These are phyloP conservation scores for Macroglossus sobrinus DNA, from an alignment of 2,113 vertebrate genomes.

Conservation along the genomic window DNA sequence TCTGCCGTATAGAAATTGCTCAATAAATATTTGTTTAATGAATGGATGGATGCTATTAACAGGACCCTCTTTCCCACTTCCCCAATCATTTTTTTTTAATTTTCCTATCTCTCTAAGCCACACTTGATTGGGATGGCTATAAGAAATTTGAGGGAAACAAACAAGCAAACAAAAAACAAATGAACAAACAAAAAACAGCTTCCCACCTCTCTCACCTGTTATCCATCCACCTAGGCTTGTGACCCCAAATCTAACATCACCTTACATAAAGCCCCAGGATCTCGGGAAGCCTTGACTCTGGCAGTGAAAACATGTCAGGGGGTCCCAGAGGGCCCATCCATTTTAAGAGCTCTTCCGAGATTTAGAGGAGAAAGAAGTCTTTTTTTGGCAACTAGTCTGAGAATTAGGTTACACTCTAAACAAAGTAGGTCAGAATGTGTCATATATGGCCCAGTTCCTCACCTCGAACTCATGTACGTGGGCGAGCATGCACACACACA, in stretches of 20 bases:
- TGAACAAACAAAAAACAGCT: not conserved
- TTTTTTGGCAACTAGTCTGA: constrained; percentile 65
- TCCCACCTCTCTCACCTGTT: not conserved
- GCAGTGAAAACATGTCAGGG: constrained; percentile 26
- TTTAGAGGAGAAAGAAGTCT: constrained; percentile 52
- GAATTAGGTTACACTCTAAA: constrained; percentile 72
- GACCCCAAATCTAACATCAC: not conserved
- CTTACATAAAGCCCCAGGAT: not conserved
- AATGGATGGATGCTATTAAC: not conserved
- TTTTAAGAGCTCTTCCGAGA: constrained; percentile 66
- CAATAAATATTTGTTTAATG: not conserved
- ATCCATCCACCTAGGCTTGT: not conserved
- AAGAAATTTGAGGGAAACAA: not conserved
- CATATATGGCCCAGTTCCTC: constrained; percentile 66
- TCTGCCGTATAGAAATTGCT: not conserved
- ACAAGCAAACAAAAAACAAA: too few relatives aligned
- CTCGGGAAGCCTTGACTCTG: not conserved
- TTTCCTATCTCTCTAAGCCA: not conserved
- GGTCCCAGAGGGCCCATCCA: constrained; percentile 38
- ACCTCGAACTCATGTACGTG: not conserved
- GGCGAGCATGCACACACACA: not conserved
- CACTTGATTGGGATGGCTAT: not conserved
- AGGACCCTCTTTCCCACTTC: not conserved
- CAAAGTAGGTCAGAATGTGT: constrained; percentile 69
- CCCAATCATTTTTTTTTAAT: not conserved